phyloP scores from a whole-genome alignment of 2,797 vertebrate genomes.

The Amphiprion clarkii region DNA sequence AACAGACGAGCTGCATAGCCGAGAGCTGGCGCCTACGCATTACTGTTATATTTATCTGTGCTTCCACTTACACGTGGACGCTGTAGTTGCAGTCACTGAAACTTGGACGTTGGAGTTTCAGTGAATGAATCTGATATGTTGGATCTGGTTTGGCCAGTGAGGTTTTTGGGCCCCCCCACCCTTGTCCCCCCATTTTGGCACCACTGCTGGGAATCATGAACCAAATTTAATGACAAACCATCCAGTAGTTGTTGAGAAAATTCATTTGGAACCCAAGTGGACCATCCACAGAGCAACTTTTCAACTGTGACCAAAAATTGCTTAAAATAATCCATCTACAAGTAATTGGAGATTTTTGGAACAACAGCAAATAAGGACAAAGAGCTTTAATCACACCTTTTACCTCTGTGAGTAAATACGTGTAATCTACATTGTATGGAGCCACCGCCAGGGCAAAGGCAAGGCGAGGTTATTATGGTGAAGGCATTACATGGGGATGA shows the following conservation, averaged over 20 bases:
- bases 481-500: conserved; percentile 25
- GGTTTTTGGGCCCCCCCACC: no score
- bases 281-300: no score
- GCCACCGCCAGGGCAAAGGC: conserved; percentile 10
- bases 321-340: background rate
- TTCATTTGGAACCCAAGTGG: background rate
- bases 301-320: background rate
- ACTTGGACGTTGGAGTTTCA: no score
- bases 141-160: no score
- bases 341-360: background rate
- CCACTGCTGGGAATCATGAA: no score
- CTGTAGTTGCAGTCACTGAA: no score
- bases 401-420: conserved; percentile 24
- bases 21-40: no score
- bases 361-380: conserved; percentile 5
- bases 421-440: conserved; percentile 26
- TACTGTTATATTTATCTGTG: no score
- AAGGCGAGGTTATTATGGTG: conserved; percentile 17
- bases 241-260: background rate
- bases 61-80: no score
- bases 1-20: no score
- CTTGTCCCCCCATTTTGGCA: no score
- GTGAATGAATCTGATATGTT: no score
- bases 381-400: background rate
- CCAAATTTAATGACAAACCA: background rate